Conservation (phyloP, 2,113 vertebrate genomes). For the Archilochus colubris region DNA sequence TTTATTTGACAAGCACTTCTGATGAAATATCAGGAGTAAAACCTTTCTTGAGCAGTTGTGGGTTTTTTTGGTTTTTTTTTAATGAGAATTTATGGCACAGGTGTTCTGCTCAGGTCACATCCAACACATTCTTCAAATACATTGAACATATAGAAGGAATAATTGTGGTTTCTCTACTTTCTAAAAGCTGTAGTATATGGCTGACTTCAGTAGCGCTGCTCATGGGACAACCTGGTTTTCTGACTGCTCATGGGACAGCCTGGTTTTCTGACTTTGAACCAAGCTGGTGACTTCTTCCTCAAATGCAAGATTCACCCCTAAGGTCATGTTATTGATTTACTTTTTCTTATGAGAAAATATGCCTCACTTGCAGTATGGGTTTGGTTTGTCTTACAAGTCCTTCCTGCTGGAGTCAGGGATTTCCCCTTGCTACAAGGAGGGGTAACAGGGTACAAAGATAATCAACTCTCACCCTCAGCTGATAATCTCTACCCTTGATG, state of each 20-base stretch:
- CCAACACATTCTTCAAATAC: not conserved
- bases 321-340: not conserved
- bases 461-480: not conserved
- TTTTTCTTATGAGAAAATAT: not conserved
- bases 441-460: not conserved
- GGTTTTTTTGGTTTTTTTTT: too few relatives aligned
- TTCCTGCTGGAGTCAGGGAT: not conserved
- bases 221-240: not conserved
- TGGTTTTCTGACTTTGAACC: not conserved
- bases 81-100: not conserved
- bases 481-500: not conserved
- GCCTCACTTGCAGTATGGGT: not conserved
- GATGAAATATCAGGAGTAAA: not conserved
- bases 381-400: not conserved
- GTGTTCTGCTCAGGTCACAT: not conserved
- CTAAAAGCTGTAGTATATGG: not conserved
- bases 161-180: not conserved
- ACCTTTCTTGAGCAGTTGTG: not conserved
- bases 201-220: not conserved
- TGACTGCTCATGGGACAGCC: not conserved
- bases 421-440: not conserved
- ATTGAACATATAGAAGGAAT: not conserved
- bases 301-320: not conserved
- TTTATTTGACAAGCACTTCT: constrained; percentile 16
- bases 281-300: not conserved